Evolutionary conservation across 2,797 vertebrate genomes (phyloP), one percentile per base, ranked within the genome.

Genomic region (Typhlichthys subterraneus): DNA sequence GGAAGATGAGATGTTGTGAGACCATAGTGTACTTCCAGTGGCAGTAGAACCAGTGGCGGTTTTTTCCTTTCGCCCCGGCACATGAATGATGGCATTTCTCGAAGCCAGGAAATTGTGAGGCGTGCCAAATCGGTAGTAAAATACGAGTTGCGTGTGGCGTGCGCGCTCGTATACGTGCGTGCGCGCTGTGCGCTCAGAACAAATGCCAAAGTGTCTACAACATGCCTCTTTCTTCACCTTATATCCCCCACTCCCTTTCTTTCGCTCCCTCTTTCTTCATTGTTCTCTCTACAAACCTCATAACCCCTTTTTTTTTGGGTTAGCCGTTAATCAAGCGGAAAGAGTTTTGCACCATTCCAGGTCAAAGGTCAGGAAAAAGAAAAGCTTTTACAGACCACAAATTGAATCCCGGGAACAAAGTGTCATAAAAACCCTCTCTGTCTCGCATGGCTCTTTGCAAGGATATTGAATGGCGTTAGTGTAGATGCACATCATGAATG

Each of bases 291-390:
- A 1, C 53, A 31, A 70, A 73, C 70, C 73, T 77, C 45, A 75
- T 80, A 82, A 76, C 58, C 65, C 65, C 23, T 70, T 61, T 70
- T 61, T 61, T 79, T 63, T 75, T 67, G 47, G 46, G 60, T 46
- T 17, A 17, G 53, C 15, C 45, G 66, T 78, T 72, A 72, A 57
- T 75, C 67, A 75, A 72, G 67, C 15, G 2, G 58, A 38, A 60
- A 75, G 71, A 73, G 53, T 70, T 45, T 57, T 61, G 31, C 61
- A 53, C 66, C 52, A 68, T 66, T 56, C 19, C 59, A 54, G 76
- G 82, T 84, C 76, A 79, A 79, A 80, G 79, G 80, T 82, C 73
- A 73, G 23, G 53, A 79, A 77, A 62, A 78, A 81, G 75, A 23
- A 51, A 63, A 48, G 70, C 54, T 53, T 67, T 76, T 66, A 75